Base-by-base conservation (phyloP, 2,888 invertebrate species). In the Volucella bombylans region DNA sequence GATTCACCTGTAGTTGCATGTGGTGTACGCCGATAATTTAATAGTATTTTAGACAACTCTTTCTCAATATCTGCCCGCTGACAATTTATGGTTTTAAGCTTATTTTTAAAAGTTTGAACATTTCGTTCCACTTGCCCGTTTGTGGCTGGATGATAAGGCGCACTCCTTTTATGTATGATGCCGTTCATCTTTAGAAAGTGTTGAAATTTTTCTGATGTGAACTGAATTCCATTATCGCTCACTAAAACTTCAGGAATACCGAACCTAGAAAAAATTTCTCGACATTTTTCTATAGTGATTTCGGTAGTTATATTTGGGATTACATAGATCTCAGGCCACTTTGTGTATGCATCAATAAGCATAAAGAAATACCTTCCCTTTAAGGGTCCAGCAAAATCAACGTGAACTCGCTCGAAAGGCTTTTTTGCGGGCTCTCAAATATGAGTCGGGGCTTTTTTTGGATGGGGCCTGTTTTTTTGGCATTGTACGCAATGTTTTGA, bases 321-420 rank as follows among this genome's bases (percentile, higher is more conserved):
- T 45, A 79, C 68, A 69, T 86, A 80, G 9, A 89, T 87, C 81
- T 92, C 91, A 1, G 89, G 87, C 90, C 90, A 92, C 80, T 91
- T 92, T 0, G 90, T 90, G 83, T 87, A 89, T 6, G 90, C 87
- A 82, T 92, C 91, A 6, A 90, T 88, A 1, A 91, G 86, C 12
- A 92, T 85, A 4, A 91, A 80, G 54, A 89, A 89, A 55, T 64
- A 14, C 10, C 55, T 18, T 18, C 18, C n/a, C 18, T 18, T 18
- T 18, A 18, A 18, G 18, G 18, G 18, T 18, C 18, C 18, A 18
- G 1, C 18, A 18, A 18, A 18, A 18, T 18, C 18, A 18, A 18
- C 18, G 18, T 18, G 18, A 18, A 18, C 18, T 18, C 18, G 18
- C 1, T 18, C 18, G 18, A 18, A 18, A 18, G 18, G 18, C 18